Evolutionary conservation across 2,888 invertebrate genomes (phyloP), one percentile per base, ranked within the genome.

Genomic region (Synergus laeviventris): DNA sequence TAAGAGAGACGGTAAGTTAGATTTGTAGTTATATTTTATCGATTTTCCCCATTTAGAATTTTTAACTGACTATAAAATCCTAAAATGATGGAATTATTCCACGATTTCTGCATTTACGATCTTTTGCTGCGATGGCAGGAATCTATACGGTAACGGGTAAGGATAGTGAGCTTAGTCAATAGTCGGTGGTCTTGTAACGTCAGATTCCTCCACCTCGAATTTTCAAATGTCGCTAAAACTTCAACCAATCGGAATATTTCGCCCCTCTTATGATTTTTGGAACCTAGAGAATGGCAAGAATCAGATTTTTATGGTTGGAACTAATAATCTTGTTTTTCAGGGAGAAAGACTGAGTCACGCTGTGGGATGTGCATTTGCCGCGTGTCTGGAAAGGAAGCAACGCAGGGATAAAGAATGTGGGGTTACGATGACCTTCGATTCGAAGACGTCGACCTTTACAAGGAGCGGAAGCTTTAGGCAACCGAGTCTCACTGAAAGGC

Each of bases 311-410:
- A n/a, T n/a, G 8, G 2, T 49, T 2, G 1, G 9, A 16, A 1
- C 8, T 49, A 49, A 18, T 49, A 49, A 49, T 54, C 8, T 74
- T 59, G 5, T 42, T 36, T 54, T 78, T 61, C 89, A 95, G 95
- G 99, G 99, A 77, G 99, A 99, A 92, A 94, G 99, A 64, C 92
- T 99, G 82, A 99, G 99, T 86, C 99, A 99, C 92, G 99, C 99
- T 1, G 99, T 99, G 39, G 99, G 99, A 59, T 99, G 99, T 92
- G 99, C 99, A 73, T 99, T 99, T 92, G 98, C 99, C 75, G 98
- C 99, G 2, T 99, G 99, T 88, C 92, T 99, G 84, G 99, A 99
- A 91, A 94, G 98, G 87, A 99, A 99, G 91, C 98, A 99, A 91
- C 96, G 97, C 83, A 94, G 99, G 80, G 99, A 99, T 91, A 98